Base-by-base conservation (phyloP, 2,888 invertebrate species). In the Anaspis maculata region DNA sequence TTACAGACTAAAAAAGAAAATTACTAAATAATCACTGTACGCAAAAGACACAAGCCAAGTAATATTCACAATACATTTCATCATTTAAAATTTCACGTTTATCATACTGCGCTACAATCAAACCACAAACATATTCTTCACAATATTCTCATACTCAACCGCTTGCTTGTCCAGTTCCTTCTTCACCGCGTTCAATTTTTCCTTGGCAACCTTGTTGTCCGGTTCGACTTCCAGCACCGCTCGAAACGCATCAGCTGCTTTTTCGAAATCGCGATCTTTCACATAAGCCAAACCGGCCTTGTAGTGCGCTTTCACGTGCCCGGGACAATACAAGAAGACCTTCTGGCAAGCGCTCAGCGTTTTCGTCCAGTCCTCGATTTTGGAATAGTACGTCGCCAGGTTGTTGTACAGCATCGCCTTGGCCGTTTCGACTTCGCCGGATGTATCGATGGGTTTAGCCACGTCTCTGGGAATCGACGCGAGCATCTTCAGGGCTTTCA, bases 301-400 rank as follows among this genome's bases (percentile, higher is more conserved):
- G 51, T 71, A 73, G 27, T 68, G 51, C 16, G 71, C 69, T 46
- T 73, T 74, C 25, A 71, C 62, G 30, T 67, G 64, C 31, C 54
- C 43, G 3, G 39, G 29, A 37, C 66, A 60, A 9, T 48, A 42
- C 1, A 49, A 45, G 11, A 68, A 64, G 15, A 69, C 66, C 50
- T 67, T 72, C 22, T 65, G 49, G 7, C 72, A 85, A 7, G 87
- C 69, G 22, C 72, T 67, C 15, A 84, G 57, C 0, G 78, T 79
- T 38, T 78, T 74, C 3, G 76, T 71, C 60, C 76, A 83, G 44
- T 81, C 78, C 6, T 76, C 62, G 40, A 71, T 71, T 41, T 77
- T 77, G 12, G 87, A 69, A 49, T 88, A 82, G 57, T 89, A 88
- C 26, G 83, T 81, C 0, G 89, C 84, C 57, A 91, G 67, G 62